Percentiles rank a stretch among this genome's conserved stretches.
Evolutionary conservation across 2,888 invertebrate species (phyloP).

Genomic region (Drosophila gaucha): DNA sequence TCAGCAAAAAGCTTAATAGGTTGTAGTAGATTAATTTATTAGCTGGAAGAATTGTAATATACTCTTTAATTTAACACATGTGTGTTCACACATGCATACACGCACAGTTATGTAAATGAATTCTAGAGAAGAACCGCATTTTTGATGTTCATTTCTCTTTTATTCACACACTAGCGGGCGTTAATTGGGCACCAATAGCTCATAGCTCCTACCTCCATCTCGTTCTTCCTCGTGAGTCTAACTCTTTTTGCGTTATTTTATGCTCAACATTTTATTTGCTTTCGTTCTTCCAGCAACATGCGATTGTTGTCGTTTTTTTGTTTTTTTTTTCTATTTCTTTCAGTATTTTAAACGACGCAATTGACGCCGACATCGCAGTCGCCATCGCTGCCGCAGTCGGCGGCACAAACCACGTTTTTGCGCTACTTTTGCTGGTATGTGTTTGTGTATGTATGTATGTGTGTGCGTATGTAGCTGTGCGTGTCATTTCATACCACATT

Average conservation of each 20-base stretch:
- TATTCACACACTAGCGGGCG: no score
- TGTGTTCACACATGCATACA: not conserved
- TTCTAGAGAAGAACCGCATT: not conserved
- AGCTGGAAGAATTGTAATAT: constrained; percentile 19
- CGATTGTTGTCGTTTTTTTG: constrained; percentile 35
- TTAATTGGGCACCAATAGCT: constrained; percentile 6
- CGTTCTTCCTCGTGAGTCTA: constrained; percentile 1
- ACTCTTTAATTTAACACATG: not conserved
- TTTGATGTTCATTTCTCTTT: no score
- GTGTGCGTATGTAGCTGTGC: constrained; percentile 29
- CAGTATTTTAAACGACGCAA: constrained; percentile 70
- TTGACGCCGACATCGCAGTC: constrained; percentile 42
- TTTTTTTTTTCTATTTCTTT: constrained; percentile 8
- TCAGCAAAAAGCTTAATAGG: constrained; percentile 41
- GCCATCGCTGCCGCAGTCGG: constrained; percentile 25
- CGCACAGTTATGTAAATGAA: not conserved
- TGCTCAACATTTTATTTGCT: constrained; percentile 27
- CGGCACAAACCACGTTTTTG: constrained; percentile 67
- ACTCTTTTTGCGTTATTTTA: constrained; percentile 21
- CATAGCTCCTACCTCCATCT: not conserved
- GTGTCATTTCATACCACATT: constrained; percentile 74
- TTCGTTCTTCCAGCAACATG: constrained; percentile 32
- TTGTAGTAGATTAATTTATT: constrained; percentile 37
- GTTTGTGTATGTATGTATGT: constrained; percentile 15
- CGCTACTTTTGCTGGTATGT: constrained; percentile 34